Evolutionary conservation across 37 sponge, comb jelly and placozoan species (phyloP).

Genomic region (Petrosia ficiformis): DNA sequence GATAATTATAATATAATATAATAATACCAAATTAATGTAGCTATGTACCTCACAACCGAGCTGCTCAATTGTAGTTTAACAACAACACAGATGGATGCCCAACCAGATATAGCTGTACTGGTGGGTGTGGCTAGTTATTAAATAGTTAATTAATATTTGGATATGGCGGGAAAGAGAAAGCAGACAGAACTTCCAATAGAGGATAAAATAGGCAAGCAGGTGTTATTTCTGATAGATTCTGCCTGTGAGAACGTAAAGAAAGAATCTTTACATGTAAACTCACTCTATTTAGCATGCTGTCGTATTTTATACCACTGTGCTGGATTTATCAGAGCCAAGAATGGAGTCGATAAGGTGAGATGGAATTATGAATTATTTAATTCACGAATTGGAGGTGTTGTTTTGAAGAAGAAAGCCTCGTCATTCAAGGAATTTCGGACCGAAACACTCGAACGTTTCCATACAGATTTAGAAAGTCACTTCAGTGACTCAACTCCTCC

Average conservation of each 20-base stretch:
- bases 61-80: too few relatives aligned
- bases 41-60: too few relatives aligned
- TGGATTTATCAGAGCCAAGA: conserved; percentile 25
- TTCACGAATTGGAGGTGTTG: background rate
- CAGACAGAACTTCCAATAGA: too few relatives aligned
- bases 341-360: conserved; percentile 13
- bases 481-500: too few relatives aligned
- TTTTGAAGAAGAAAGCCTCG: background rate
- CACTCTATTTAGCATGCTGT: conserved; percentile 26
- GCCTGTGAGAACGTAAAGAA: background rate
- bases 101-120: too few relatives aligned
- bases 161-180: too few relatives aligned
- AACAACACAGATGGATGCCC: too few relatives aligned
- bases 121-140: too few relatives aligned
- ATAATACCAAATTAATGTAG: too few relatives aligned
- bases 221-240: conserved; percentile 38
- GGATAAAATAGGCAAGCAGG: background rate
- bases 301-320: conserved; percentile 26
- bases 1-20: too few relatives aligned
- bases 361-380: conserved; percentile 50
- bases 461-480: background rate
- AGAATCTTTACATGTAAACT: background rate
- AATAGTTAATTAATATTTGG: too few relatives aligned
- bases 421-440: conserved; percentile 33
- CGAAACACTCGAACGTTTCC: conserved; percentile 21